These are phyloP conservation scores for Sebastes schlegelii DNA, from an alignment of 2,113 vertebrate species.

Conservation along the genomic window DNA sequence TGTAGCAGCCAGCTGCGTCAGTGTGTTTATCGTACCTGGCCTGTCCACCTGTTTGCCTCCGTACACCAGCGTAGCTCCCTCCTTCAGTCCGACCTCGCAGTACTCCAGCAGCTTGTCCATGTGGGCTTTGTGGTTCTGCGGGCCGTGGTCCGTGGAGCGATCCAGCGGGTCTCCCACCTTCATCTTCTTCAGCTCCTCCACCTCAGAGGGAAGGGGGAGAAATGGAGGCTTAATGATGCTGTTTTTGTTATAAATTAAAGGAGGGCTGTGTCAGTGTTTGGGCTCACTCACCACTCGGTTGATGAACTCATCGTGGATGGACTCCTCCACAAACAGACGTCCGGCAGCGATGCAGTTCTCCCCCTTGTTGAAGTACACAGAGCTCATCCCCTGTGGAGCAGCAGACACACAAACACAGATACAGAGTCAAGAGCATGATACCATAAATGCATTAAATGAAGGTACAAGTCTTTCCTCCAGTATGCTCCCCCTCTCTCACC, in stretches of 20 bases:
- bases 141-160: slow-evolving; percentile 89
- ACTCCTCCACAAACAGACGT: slow-evolving; percentile 89
- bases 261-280: background rate
- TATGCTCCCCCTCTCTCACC: slow-evolving; percentile 78
- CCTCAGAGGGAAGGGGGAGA: slow-evolving; percentile 64
- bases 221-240: background rate
- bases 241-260: background rate
- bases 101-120: slow-evolving; percentile 89
- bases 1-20: background rate
- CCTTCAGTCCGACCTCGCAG: slow-evolving; percentile 84
- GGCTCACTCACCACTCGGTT: slow-evolving; percentile 84
- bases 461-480: background rate
- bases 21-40: slow-evolving; percentile 80
- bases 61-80: slow-evolving; percentile 88
- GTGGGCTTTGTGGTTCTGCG: slow-evolving; percentile 92
- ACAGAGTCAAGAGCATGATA: background rate
- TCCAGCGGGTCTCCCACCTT: slow-evolving; percentile 91
- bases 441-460: background rate
- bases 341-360: slow-evolving; percentile 94
- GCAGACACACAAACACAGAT: slow-evolving; percentile 6
- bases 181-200: slow-evolving; percentile 90
- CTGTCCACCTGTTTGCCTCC: slow-evolving; percentile 87
- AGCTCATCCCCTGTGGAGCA: slow-evolving; percentile 87
- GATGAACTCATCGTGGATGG: slow-evolving; percentile 88
- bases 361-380: slow-evolving; percentile 92